Percentiles rank a stretch among this genome's conserved stretches.
These are phyloP conservation scores for Alauda arvensis DNA, from an alignment of 2,797 vertebrate genomes.

Conservation along the genomic window DNA sequence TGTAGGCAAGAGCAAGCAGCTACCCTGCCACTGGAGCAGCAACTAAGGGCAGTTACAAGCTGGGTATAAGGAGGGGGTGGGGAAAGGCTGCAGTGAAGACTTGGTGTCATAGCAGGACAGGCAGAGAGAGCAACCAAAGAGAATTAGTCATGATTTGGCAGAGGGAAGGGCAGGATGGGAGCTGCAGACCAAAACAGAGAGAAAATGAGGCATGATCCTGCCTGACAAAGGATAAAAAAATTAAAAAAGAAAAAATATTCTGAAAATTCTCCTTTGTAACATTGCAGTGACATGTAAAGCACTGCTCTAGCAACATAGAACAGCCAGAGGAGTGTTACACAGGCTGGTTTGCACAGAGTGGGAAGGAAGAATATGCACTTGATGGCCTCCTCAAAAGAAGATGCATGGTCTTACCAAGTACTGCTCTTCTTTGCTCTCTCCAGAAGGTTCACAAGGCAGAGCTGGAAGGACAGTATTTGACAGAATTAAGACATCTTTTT, in stretches of 20 bases:
- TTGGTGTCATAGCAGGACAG: constrained; percentile 16
- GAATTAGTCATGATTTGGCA: background rate
- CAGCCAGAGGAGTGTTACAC: background rate
- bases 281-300: background rate
- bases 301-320: background rate
- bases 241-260: background rate
- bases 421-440: background rate
- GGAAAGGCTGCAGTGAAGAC: background rate
- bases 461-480: background rate
- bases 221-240: background rate
- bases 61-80: background rate
- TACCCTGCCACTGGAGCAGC: background rate
- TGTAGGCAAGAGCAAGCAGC: background rate
- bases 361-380: background rate
- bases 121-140: background rate
- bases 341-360: background rate
- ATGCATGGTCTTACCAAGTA: background rate
- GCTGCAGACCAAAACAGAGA: background rate
- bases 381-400: background rate
- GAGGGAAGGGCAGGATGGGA: background rate
- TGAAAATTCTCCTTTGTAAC: background rate
- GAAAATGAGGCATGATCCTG: background rate
- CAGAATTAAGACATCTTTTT: background rate
- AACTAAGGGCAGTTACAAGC: background rate
- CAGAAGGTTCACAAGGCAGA: background rate